phyloP scores from a whole-genome alignment of 2,113 vertebrate genomes.

The Potamarius usumacintae region DNA sequence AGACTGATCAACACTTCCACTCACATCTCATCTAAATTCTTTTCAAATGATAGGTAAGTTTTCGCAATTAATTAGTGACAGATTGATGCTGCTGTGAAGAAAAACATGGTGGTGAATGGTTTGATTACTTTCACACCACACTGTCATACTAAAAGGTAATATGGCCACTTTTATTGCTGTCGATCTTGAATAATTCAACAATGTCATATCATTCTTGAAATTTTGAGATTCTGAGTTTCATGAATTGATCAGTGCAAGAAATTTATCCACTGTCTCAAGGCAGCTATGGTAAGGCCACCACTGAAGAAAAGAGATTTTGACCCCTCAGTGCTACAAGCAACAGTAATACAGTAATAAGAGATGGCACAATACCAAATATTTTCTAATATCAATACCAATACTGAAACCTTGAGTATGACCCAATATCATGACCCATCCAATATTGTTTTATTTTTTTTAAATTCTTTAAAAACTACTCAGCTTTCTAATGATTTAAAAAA shows the following conservation, averaged over 20 bases:
- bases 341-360: background rate
- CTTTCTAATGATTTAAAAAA: background rate
- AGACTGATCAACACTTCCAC: background rate
- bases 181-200: background rate
- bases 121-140: background rate
- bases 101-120: background rate
- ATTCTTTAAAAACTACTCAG: too few species aligned
- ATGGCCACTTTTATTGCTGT: background rate
- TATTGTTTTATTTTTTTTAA: too few species aligned
- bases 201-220: background rate
- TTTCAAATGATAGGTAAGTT: background rate
- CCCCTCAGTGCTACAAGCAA: background rate
- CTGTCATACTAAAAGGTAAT: background rate
- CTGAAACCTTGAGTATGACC: background rate
- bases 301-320: too few species aligned
- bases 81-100: background rate
- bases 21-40: background rate
- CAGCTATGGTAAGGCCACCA: background rate
- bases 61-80: background rate
- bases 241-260: background rate
- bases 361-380: background rate
- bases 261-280: background rate
- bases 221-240: background rate
- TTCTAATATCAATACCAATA: background rate
- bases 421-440: background rate